Base-by-base conservation (phyloP, 2,888 invertebrate genomes). In the Rhorus exstirpatorius region DNA sequence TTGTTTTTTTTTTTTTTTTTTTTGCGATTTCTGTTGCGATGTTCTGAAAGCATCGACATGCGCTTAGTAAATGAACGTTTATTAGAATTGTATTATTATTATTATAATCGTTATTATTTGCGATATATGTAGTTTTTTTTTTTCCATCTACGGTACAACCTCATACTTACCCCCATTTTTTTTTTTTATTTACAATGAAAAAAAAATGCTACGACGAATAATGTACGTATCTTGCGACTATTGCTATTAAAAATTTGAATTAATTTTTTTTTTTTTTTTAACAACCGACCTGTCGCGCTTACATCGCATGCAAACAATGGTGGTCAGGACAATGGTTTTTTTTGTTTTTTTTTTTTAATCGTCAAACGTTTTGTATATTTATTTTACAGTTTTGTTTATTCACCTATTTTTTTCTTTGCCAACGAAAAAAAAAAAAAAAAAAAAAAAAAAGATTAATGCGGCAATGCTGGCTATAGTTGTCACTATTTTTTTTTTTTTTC, bases 151-250 rank as follows among this genome's bases (percentile, higher is more conserved):
- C 75, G 65, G 70, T 75, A 58, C 65, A 82, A 65, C 82, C 70
- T 68, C 41, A 70, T 82, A 82, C 82, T 82, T 82, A 82, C 82
- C 82, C 61, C 53, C 35, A 19, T 53, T 53, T 65, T 63, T 14
- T 31, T 51, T 76, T 38, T 44, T 44, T 70, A 49, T 19, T 14
- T 58, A 35, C 14, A 14, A 53, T 63, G 6, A 38, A 21, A 51
- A n/a, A 35, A 58, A 17, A 6, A 63, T 21, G 14, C 46, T 24
- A 61, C 21, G 12, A 61, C 60, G n/a, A n/a, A n/a, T 61, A 51
- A 63, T 12, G 26, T 31, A 21, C n/a, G 21, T 41, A 21, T 49
- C 21, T 46, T 49, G 19, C 17, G 8, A 24, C 35, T 51, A 68
- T 38, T 31, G 35, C 10, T 1, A 21, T 53, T 51, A 12, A 19